phyloP scores from a whole-genome alignment of 2,113 vertebrate species.

The Rhipidura dahli region DNA sequence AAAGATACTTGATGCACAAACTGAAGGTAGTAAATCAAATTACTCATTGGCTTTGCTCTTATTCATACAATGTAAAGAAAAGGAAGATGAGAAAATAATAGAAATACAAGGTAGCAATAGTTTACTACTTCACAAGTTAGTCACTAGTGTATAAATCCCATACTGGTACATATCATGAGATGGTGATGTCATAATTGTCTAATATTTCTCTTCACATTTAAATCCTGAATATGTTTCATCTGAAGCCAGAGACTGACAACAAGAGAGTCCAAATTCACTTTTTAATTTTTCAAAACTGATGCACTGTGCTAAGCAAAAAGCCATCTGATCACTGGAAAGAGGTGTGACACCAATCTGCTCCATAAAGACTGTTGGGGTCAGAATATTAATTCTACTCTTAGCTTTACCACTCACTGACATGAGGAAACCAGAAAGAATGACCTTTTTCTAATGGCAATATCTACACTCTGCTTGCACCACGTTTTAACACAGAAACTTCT shows the following conservation, averaged over 20 bases:
- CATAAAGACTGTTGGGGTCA: not conserved
- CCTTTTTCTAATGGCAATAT: not conserved
- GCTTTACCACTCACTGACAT: not conserved
- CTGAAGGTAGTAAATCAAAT: not conserved
- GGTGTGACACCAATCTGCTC: not conserved
- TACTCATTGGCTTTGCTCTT: not conserved
- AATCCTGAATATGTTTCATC: not conserved
- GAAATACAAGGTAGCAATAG: not conserved
- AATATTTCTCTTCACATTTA: not conserved
- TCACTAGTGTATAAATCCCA: not conserved
- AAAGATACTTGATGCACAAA: not conserved
- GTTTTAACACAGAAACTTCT: not conserved
- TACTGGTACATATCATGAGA: not conserved
- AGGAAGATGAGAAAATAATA: not conserved
- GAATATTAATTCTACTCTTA: not conserved
- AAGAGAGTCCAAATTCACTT: not conserved
- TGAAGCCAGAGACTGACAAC: not conserved
- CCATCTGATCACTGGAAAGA: not conserved
- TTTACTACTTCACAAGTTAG: not conserved
- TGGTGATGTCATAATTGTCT: not conserved
- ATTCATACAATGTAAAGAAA: not conserved
- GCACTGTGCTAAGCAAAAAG: not conserved
- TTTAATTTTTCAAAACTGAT: not conserved
- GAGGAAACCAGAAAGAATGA: not conserved
- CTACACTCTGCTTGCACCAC: not conserved